Evolutionary conservation across 2,113 vertebrate species (phyloP), one percentile per base, ranked within the genome.

Genomic region (Ammodytes marinus): DNA sequence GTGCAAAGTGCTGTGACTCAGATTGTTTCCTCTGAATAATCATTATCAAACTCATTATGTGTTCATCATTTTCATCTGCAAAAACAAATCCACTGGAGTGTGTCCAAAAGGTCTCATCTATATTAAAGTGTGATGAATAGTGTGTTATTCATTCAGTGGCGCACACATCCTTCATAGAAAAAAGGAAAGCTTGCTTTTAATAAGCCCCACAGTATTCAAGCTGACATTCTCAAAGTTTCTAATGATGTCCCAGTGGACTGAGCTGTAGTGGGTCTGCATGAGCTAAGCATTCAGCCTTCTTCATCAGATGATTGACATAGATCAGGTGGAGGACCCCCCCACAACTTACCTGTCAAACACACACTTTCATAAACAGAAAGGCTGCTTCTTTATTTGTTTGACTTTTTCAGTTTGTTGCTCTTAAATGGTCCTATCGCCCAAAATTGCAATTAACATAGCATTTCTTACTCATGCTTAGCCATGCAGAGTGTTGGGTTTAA

Each of bases 21-120:
- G 52, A 55, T 65, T 68, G 69, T 85, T 77, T 74, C 58, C 67
- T 27, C 27, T 71, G 66, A 46, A 15, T 47, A 78, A 87, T 89
- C 64, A 58, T 86, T 89, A 87, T 90, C 85, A 39, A 50, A 37
- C 63, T 89, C 74, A 86, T 91, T 86, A 86, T 74, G 76, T 49
- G 54, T 71, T 81, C 17, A 27, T 76, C 50, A 65, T 85, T 79
- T 86, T 71, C 39, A 72, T 74, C 71, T 81, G 58, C 60, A 87
- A 27, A 85, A 89, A 88, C 74, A 85, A 85, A 83, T 17, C 39
- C 52, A 42, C 63, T 61, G 50, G 76, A 67, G 69, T 43, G 53
- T 81, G 75, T 67, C 37, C 3, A 9, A 75, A 82, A 77, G 65
- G 83, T 87, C 73, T 84, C 50, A 55, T 59, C 53, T 74, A 78